Evolutionary conservation across 2,113 vertebrate species (phyloP).

Genomic region (Lophochroa leadbeateri): DNA sequence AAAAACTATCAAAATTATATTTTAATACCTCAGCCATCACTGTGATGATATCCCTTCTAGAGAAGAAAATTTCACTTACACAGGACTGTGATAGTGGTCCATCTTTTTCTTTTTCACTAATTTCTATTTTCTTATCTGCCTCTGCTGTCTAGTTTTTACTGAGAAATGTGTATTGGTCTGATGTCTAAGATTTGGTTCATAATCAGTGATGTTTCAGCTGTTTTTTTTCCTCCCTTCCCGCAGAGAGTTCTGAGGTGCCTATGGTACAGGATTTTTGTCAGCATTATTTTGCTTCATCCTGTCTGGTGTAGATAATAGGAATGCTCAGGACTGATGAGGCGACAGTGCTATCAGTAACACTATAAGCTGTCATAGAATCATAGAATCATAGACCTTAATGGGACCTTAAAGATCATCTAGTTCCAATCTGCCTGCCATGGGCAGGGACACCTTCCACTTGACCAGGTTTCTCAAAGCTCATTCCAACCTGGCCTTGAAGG

Average conservation of each 20-base stretch:
- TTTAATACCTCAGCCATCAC: not conserved
- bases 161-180: not conserved
- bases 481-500: not conserved
- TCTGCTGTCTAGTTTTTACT: not conserved
- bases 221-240: not conserved
- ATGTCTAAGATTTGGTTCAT: not conserved
- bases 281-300: not conserved
- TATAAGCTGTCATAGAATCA: not conserved
- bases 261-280: not conserved
- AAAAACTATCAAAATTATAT: not conserved
- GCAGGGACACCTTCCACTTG: not conserved
- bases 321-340: not conserved
- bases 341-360: not conserved
- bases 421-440: not conserved
- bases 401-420: not conserved
- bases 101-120: not conserved
- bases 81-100: not conserved
- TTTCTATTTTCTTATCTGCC: not conserved
- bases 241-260: not conserved
- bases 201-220: not conserved
- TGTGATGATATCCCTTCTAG: not conserved
- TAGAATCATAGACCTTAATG: not conserved
- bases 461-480: not conserved
- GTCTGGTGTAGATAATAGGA: not conserved
- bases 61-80: not conserved